Conservation (phyloP, 2,888 invertebrate genomes). For the Malacosoma neustria region DNA sequence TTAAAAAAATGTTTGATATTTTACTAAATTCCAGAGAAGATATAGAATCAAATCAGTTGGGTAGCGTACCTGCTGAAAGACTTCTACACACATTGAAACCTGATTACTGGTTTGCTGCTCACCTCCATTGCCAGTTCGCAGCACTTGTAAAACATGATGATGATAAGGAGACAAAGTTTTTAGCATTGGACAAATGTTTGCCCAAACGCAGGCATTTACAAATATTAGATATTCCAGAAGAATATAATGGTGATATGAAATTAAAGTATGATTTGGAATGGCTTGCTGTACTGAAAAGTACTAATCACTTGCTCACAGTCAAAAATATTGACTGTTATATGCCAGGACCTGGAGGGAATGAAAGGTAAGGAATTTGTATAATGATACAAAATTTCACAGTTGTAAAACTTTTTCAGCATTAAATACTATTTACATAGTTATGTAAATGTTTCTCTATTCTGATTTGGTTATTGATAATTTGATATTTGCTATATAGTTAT, state of each 20-base stretch:
- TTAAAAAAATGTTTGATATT: no score
- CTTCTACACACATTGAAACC: constrained; percentile 88
- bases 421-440: no score
- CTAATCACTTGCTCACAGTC: constrained; percentile 90
- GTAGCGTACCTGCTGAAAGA: constrained; percentile 90
- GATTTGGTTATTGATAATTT: constrained; percentile 1
- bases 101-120: constrained; percentile 96
- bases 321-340: constrained; percentile 82
- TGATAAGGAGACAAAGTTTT: constrained; percentile 80
- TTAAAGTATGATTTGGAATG: constrained; percentile 94
- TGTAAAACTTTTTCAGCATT: no score
- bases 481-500: not conserved
- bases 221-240: constrained; percentile 79
- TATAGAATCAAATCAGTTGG: constrained; percentile 86
- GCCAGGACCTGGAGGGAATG: constrained; percentile 84
- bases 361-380: constrained; percentile 75
- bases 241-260: constrained; percentile 66
- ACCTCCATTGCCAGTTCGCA: constrained; percentile 96
- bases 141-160: constrained; percentile 87
- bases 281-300: constrained; percentile 89
- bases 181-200: constrained; percentile 97
- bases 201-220: constrained; percentile 93
- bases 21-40: constrained; percentile 84
- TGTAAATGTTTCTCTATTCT: no score
- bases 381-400: no score